Base-by-base conservation (phyloP, 2,797 vertebrate genomes). In the Sorex maritimensis region DNA sequence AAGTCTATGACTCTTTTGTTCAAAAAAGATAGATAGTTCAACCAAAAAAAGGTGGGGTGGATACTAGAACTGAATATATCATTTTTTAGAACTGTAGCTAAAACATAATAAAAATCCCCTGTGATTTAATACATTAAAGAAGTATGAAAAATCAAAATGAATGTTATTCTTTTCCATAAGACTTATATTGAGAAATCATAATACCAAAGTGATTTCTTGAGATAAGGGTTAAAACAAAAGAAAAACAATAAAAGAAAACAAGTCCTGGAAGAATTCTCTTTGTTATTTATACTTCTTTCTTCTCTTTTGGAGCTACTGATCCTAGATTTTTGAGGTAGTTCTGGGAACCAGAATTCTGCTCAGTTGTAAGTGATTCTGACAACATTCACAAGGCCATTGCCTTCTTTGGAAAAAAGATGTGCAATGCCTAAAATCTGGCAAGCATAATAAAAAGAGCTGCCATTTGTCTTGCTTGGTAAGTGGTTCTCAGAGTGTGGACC, bases 1-100 rank as follows among this genome's bases (percentile, higher is more conserved):
- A 95, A 95, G 46, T 81, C 68, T 93, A 23, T 82, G 71, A 94
- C 91, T 95, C 79, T 94, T 95, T 90, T 95, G 81, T 95, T 95
- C 91, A 92, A 81, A 94, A 44, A 93, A 80, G 55, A 72, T 63
- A 91, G 58, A 82, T 85, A 95, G 77, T 94, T 38, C 46, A 87
- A 94, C 52, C 92, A 80, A 85, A 80, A 80, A n/a, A 61, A 58
- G 19, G 21, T 6, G 21, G 21, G 58, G 58, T 19, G 69, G 28
- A 5, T 52, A 65, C 86, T 52, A 93, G 69, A 80, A 72, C 61
- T 81, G 67, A 91, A 93, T 87, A 81, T 90, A 61, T 28, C 44
- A 73, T 73, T 44, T 44, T 73, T 89, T 52, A 90, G 63, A 75
- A 69, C 55, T 89, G 77, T 89, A 93, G 84, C 81, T 84, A 72